Evolutionary conservation across 2,797 vertebrate genomes (phyloP).

Genomic region (Hirundo rustica): DNA sequence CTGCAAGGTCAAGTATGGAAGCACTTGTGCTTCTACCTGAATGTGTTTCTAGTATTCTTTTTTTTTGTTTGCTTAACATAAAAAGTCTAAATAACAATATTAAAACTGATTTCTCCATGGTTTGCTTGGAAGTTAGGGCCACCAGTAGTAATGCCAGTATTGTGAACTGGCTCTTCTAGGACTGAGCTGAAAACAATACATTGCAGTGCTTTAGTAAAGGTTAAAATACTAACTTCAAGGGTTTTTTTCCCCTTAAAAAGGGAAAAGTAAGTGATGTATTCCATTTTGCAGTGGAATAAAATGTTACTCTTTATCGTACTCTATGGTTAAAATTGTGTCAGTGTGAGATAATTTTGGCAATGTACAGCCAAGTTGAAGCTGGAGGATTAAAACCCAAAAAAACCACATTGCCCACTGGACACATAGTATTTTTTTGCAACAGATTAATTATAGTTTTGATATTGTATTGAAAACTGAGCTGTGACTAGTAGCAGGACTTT

Average conservation of each 20-base stretch:
- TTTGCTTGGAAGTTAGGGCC: neutral
- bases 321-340: neutral
- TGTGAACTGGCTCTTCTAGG: neutral
- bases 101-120: accelerated
- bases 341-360: neutral
- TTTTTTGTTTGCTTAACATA: too few species aligned
- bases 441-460: neutral
- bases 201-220: neutral
- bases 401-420: neutral
- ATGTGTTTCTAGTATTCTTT: neutral
- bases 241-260: neutral
- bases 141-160: neutral
- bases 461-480: neutral
- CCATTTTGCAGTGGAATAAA: neutral
- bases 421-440: neutral
- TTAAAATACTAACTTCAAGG: neutral
- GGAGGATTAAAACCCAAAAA: neutral
- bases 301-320: neutral
- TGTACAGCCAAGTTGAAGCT: neutral
- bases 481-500: neutral
- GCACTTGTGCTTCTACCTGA: neutral
- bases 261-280: neutral
- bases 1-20: neutral
- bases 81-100: too few species aligned
- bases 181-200: neutral